Percentiles rank a stretch among this genome's conserved stretches.
Conservation (phyloP, 2,113 vertebrate species). For the Mormyrus lacerda region DNA sequence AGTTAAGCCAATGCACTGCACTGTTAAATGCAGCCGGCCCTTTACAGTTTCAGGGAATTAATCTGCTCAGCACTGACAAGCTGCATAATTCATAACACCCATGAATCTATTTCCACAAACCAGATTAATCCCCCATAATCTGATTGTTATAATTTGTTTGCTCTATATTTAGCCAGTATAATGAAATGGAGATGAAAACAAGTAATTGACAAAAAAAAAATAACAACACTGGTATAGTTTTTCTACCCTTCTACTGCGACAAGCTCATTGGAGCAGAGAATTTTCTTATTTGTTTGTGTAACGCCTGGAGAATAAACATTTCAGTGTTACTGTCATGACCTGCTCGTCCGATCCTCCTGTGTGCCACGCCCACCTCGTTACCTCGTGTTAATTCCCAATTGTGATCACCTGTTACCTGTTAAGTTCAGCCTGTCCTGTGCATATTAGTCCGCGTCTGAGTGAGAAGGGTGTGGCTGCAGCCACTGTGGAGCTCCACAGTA, state of each 20-base stretch:
- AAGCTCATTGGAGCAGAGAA: neutral
- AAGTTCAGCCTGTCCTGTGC: too few species aligned
- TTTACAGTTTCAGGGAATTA: constrained; percentile 13
- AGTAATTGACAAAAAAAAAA: neutral
- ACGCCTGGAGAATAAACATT: neutral
- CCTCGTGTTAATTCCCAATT: too few species aligned
- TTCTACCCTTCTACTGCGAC: too few species aligned
- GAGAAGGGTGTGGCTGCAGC: too few species aligned
- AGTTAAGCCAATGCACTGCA: neutral
- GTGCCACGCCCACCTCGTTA: too few species aligned
- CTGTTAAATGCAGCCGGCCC: neutral
- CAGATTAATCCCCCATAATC: constrained; percentile 24
- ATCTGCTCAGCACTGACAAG: constrained; percentile 18
- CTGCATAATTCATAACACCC: constrained; percentile 20
- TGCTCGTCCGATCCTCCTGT: too few species aligned
- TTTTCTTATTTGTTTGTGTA: neutral
- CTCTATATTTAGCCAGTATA: constrained; percentile 11
- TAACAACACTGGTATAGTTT: too few species aligned
- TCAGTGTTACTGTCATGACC: too few species aligned
- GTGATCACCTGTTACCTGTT: too few species aligned
- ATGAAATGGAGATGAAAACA: constrained; percentile 14
- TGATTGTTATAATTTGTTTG: constrained; percentile 21
- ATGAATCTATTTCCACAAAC: constrained; percentile 19
- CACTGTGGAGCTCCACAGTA: too few species aligned
- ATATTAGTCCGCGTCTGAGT: too few species aligned